Evolutionary conservation across 2,888 invertebrate species (phyloP), one percentile per base, ranked within the genome.

Genomic region (Macrophya annulata): DNA sequence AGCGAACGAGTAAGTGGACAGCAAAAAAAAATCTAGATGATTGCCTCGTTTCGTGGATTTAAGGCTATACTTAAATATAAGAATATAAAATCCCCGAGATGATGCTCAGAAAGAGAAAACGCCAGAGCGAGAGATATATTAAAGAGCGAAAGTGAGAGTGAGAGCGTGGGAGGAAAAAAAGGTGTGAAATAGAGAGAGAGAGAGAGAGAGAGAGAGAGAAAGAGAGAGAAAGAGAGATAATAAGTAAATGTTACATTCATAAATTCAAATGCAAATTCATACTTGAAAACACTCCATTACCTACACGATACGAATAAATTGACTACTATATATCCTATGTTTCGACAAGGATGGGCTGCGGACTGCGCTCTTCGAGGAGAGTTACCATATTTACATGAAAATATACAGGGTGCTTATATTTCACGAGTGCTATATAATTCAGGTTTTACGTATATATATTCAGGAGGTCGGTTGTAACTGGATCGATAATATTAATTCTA

Each of bases 21-120:
- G 89, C 37, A 62, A 62, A 68, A 55, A 86, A 48, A 87, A 87
- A 87, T 88, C 90, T 90, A 90, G 88, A 89, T 88, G 86, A 85
- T 87, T 87, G 90, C 93, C 92, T 93, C 91, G 93, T 93, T 92
- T 92, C 91, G 90, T 90, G 90, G 93, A 93, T 93, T 91, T 88
- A 87, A 85, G 72, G 43, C 65, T 71, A 85, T 77, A 79, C 87
- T 88, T 88, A 89, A 87, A 85, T 88, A 86, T 86, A 87, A 87
- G 83, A 86, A 86, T 86, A 88, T 87, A 86, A 85, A 91, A 92
- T 92, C 92, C 89, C 88, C 90, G 92, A 92, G 91, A 91, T 92
- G 92, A 92, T 90, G 92, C 91, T 86, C 88, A 89, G 89, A 89
- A 59, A n/a, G 76, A 87, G 85, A 86, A 79, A 87, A 85, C 84